Conservation (phyloP, 1,140 invertebrate species). For the Antheraea mylitta region DNA sequence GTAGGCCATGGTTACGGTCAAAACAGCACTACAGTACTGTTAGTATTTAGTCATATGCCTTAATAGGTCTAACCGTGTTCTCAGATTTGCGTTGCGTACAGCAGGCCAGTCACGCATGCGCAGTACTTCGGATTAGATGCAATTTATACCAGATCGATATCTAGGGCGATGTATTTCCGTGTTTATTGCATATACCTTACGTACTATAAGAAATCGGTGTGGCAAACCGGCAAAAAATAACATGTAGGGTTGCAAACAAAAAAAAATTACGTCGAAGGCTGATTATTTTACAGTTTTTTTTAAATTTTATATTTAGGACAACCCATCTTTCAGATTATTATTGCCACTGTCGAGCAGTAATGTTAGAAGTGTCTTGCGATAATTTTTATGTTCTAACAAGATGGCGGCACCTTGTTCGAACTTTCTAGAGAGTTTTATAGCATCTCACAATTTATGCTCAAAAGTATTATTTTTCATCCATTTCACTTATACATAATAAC, state of each 20-base stretch:
- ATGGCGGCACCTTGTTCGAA: too few species aligned
- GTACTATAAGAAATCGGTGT: neutral
- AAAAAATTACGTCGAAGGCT: neutral
- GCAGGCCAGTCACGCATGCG: neutral
- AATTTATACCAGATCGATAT: constrained; percentile 3
- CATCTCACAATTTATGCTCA: too few species aligned
- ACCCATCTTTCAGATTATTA: too few species aligned
- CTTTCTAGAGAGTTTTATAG: too few species aligned
- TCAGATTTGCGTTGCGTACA: neutral
- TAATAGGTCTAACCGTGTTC: neutral
- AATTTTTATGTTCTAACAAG: too few species aligned
- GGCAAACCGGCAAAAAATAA: neutral
- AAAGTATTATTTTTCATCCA: too few species aligned
- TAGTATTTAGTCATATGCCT: neutral
- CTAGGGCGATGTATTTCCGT: neutral
- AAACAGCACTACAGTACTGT: too few species aligned
- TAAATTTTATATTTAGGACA: too few species aligned
- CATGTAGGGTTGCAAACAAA: neutral
- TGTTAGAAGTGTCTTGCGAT: too few species aligned
- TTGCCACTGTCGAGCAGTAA: too few species aligned
- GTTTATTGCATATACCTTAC: neutral
- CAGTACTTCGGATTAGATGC: neutral
- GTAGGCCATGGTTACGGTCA: neutral
- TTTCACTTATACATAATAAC: too few species aligned
- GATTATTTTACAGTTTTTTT: too few species aligned